Percentiles rank a stretch among this genome's conserved stretches.
These are phyloP conservation scores for Panagrolaimus sp. DNA, from an alignment of 1,140 invertebrate species.

Conservation along the genomic window DNA sequence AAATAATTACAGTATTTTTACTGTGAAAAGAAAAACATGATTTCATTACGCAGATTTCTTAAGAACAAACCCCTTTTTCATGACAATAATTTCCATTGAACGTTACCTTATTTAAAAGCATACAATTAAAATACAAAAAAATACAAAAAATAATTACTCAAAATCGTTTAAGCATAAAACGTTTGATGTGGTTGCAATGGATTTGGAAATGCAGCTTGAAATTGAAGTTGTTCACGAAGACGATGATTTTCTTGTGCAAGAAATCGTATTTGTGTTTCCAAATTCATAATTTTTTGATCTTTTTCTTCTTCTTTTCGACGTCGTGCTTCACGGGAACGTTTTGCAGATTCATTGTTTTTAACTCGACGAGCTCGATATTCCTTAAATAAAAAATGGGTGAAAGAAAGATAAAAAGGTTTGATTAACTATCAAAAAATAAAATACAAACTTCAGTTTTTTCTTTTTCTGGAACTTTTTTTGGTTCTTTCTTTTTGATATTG, in stretches of 20 bases:
- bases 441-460: background rate
- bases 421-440: background rate
- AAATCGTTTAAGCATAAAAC: background rate
- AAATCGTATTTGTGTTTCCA: too few species aligned
- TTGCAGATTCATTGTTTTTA: slow-evolving; percentile 11
- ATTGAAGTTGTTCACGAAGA: background rate
- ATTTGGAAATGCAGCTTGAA: background rate
- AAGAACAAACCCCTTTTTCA: too few species aligned
- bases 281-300: background rate
- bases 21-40: too few species aligned
- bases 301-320: slow-evolving; percentile 1
- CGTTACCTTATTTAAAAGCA: too few species aligned
- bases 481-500: background rate
- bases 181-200: background rate
- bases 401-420: background rate
- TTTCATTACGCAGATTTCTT: too few species aligned
- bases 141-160: too few species aligned
- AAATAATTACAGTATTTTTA: too few species aligned
- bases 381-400: slow-evolving; percentile 2
- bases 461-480: background rate
- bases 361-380: background rate
- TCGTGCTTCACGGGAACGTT: background rate
- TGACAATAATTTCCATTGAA: too few species aligned
- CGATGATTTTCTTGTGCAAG: background rate
- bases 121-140: too few species aligned